Conservation (phyloP, 1,140 invertebrate genomes). For the Caenorhabditis brenneri region DNA sequence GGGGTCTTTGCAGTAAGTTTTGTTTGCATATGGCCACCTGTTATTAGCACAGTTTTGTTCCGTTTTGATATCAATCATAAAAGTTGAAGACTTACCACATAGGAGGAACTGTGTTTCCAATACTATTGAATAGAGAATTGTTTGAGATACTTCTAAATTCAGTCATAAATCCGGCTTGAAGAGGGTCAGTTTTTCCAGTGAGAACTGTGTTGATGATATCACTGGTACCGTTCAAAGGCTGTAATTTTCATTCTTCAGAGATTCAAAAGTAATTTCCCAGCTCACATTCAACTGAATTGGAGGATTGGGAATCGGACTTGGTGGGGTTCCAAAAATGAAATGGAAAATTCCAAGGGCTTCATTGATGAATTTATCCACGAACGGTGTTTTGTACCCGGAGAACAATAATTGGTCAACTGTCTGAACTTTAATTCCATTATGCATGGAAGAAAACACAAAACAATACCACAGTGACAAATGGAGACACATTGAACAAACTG, state of each 20-base stretch:
- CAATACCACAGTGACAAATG: constrained; percentile 51
- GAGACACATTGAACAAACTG: constrained; percentile 18
- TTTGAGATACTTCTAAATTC: constrained; percentile 25
- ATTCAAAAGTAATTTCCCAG: neutral
- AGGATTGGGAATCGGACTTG: neutral
- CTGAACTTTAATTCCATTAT: constrained; percentile 1
- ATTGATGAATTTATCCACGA: constrained; percentile 40
- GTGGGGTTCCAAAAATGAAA: neutral
- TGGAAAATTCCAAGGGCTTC: constrained; percentile 8
- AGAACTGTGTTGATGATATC: constrained; percentile 32
- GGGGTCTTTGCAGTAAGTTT: constrained; percentile 6
- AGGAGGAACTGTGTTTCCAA: neutral
- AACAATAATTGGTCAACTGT: constrained; percentile 53
- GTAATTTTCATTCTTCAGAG: neutral
- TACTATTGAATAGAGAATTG: neutral
- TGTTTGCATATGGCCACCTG: constrained; percentile 35
- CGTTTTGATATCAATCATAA: neutral
- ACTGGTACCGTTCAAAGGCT: constrained; percentile 30
- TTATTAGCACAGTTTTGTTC: neutral
- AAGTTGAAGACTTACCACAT: neutral
- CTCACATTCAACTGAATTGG: constrained; percentile 18
- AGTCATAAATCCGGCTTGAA: neutral
- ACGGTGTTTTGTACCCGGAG: constrained; percentile 50
- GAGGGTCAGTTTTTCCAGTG: constrained; percentile 42
- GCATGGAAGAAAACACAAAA: neutral